phyloP scores from a whole-genome alignment of 2,113 vertebrate genomes.

The Taxidea taxus region DNA sequence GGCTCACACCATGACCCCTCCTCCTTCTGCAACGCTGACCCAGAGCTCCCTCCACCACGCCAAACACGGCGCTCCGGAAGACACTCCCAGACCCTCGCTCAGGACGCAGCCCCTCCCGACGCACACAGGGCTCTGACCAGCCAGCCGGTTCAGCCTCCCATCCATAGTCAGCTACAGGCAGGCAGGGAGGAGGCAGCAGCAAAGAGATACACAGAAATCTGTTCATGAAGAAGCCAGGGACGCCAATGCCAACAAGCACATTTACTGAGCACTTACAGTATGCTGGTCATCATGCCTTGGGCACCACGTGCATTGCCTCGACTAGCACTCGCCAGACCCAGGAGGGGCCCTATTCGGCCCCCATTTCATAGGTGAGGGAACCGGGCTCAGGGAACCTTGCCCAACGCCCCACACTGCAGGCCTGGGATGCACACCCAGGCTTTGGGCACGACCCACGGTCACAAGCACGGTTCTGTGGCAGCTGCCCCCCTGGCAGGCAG shows the following conservation, averaged over 20 bases:
- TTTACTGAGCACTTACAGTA: not conserved
- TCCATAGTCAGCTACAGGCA: no score
- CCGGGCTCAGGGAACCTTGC: not conserved
- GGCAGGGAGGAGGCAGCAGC: not conserved
- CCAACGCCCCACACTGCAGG: not conserved
- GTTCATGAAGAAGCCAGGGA: not conserved
- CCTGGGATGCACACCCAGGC: not conserved
- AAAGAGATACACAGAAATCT: not conserved
- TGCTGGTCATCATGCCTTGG: not conserved
- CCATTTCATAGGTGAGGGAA: not conserved
- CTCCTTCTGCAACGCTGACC: not conserved
- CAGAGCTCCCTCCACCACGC: not conserved
- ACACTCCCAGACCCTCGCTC: not conserved
- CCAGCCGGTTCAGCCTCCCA: not conserved
- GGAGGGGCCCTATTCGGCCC: not conserved
- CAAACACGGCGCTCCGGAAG: not conserved
- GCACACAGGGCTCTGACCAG: not conserved
- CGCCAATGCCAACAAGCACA: rapidly evolving
- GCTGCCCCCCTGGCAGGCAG: rapidly evolving
- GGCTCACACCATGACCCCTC: not conserved
- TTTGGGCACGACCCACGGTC: no score
- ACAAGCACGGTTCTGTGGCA: not conserved
- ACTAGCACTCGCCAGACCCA: not conserved
- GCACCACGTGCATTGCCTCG: not conserved
- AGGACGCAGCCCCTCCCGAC: not conserved